These are phyloP conservation scores for Myotis vivesi DNA, from an alignment of 2,797 vertebrate genomes.

Conservation along the genomic window DNA sequence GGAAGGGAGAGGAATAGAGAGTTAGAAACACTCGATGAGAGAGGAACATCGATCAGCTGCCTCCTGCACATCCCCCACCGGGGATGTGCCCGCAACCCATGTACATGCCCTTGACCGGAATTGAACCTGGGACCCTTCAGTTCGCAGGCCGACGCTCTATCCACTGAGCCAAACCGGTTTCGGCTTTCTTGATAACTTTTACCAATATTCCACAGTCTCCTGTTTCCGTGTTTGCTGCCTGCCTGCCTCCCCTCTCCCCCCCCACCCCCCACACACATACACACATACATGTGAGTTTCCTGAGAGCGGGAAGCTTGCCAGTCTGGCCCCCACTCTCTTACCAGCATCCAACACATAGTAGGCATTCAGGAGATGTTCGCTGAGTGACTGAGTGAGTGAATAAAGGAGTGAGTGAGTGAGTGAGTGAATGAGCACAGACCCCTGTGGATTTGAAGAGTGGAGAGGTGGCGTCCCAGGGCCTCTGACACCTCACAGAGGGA, in stretches of 20 bases:
- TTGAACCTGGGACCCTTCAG: too few relatives aligned
- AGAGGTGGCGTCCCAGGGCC: too few relatives aligned
- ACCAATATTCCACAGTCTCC: rapidly evolving
- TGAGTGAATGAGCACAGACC: background rate
- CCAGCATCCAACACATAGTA: background rate
- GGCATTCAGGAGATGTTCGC: background rate
- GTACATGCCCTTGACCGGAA: too few relatives aligned
- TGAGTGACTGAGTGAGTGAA: background rate
- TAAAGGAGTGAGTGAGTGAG: background rate
- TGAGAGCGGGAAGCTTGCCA: background rate
- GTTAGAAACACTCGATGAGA: too few relatives aligned
- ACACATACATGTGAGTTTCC: background rate
- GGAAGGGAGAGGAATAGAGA: too few relatives aligned
- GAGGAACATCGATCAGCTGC: too few relatives aligned
- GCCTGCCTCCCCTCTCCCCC: background rate
- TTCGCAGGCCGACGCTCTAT: too few relatives aligned
- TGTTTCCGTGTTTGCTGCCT: rapidly evolving
- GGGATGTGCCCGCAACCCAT: too few relatives aligned
- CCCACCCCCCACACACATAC: background rate
- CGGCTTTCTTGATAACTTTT: background rate
- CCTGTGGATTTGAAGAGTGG: background rate
- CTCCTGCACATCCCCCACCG: too few relatives aligned
- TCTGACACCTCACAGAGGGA: background rate
- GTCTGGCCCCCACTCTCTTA: background rate
- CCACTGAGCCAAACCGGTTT: too few relatives aligned